Conservation (phyloP, 2,113 vertebrate species). For the Lepisosteus oculatus region DNA sequence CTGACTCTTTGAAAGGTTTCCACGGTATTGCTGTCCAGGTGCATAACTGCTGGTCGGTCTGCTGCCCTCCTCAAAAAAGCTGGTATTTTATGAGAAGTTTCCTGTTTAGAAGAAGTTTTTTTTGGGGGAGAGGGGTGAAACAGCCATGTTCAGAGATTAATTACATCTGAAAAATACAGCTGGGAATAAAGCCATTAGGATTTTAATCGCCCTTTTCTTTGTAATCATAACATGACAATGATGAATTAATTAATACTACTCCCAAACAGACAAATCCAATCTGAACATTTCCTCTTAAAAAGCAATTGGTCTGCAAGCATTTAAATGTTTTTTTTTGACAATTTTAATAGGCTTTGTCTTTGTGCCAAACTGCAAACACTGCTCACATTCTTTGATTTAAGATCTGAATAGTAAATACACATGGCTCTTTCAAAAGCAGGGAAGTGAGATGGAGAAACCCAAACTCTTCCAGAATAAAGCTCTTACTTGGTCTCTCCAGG, state of each 20-base stretch:
- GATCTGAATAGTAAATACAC: not conserved
- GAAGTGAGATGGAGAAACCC: not conserved
- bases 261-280: not conserved
- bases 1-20: constrained; percentile 47
- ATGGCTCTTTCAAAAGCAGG: not conserved
- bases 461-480: not conserved
- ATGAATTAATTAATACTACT: not conserved
- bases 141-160: not conserved
- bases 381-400: not conserved
- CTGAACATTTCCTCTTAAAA: no score
- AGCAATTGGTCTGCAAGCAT: no score
- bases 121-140: not conserved
- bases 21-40: constrained; percentile 65
- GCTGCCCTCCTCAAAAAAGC: constrained; percentile 62
- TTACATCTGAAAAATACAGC: constrained; percentile 17
- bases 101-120: constrained; percentile 73
- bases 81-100: constrained; percentile 77
- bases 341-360: no score
- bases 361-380: no score
- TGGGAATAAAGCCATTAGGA: not conserved
- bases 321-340: no score
- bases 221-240: not conserved
- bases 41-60: constrained; percentile 58
- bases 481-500: not conserved
- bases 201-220: constrained; percentile 5